Evolutionary conservation across 2,797 vertebrate genomes (phyloP).

Genomic region (Chelidonichthys spinosus): DNA sequence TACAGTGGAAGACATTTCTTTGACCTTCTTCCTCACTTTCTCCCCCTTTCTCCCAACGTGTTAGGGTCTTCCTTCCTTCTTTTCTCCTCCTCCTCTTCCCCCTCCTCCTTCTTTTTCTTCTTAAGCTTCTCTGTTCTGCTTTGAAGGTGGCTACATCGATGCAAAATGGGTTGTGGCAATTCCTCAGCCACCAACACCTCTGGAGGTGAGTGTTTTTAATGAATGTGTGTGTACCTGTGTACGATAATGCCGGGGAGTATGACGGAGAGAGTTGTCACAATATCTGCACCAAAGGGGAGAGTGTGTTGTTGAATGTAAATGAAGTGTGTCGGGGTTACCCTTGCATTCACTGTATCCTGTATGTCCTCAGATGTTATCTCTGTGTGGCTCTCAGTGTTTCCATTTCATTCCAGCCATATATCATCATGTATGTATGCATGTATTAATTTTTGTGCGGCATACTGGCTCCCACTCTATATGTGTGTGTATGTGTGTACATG

Average conservation of each 20-base stretch:
- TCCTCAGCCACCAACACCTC: slow-evolving; percentile 85
- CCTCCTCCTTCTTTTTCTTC: slow-evolving; percentile 18
- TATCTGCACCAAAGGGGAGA: slow-evolving; percentile 48
- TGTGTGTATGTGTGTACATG: slow-evolving; percentile 2
- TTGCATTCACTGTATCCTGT: slow-evolving; percentile 32
- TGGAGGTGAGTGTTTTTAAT: slow-evolving; percentile 80
- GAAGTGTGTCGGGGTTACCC: slow-evolving; percentile 51
- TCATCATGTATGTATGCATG: slow-evolving; percentile 7
- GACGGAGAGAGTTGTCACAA: slow-evolving; percentile 43
- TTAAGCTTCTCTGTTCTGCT: slow-evolving; percentile 53
- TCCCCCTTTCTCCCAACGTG: slow-evolving; percentile 25
- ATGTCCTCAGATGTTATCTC: slow-evolving; percentile 14
- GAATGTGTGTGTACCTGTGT: slow-evolving; percentile 14
- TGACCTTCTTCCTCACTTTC: slow-evolving; percentile 39
- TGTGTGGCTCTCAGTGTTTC: slow-evolving; percentile 2
- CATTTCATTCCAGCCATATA: slow-evolving; percentile 28
- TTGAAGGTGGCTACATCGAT: slow-evolving; percentile 77
- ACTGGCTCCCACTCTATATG: neutral
- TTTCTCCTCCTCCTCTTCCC: slow-evolving; percentile 14
- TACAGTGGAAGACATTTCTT: slow-evolving; percentile 63
- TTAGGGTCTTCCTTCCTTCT: slow-evolving; percentile 27
- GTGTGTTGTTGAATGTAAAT: slow-evolving; percentile 70
- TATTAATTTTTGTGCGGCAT: neutral
- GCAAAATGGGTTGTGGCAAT: slow-evolving; percentile 89
- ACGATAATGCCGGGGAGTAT: slow-evolving; percentile 7